Percentiles rank a stretch among this genome's conserved stretches.
phyloP scores from a whole-genome alignment of 1,140 invertebrate genomes.

The Spodoptera litura region DNA sequence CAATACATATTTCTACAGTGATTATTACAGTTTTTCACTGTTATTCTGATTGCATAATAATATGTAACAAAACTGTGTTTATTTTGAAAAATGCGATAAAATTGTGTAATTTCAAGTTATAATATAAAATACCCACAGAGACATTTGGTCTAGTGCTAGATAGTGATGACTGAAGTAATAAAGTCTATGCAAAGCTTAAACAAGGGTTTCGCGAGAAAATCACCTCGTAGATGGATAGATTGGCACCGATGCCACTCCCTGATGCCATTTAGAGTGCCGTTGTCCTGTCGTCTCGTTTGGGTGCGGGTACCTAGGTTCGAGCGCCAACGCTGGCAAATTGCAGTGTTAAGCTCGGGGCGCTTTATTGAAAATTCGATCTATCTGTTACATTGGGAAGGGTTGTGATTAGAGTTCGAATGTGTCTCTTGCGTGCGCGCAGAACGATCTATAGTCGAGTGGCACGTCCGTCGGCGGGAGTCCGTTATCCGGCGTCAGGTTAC shows the following conservation, averaged over 20 bases:
- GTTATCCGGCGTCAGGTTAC: constrained; percentile 86
- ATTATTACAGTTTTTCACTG: no score
- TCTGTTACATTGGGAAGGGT: constrained; percentile 71
- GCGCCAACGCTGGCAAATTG: constrained; percentile 75
- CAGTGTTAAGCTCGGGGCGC: constrained; percentile 77
- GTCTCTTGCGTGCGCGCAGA: constrained; percentile 59
- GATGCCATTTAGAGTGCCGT: constrained; percentile 70
- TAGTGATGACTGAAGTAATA: background rate
- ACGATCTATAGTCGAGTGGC: constrained; percentile 66
- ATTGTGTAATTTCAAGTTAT: no score
- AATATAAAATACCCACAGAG: no score
- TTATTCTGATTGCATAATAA: no score
- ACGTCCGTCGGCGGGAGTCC: constrained; percentile 67
- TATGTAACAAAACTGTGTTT: no score
- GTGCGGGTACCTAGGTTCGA: constrained; percentile 59
- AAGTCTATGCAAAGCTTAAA: background rate
- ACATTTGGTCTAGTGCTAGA: no score
- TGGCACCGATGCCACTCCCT: constrained; percentile 56
- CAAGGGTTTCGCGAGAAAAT: constrained; percentile 29
- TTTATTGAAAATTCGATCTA: constrained; percentile 85
- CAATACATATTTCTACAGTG: no score
- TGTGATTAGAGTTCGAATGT: constrained; percentile 49
- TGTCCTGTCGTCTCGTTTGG: constrained; percentile 68
- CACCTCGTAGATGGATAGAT: constrained; percentile 5
- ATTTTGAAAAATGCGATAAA: no score